These are phyloP conservation scores for Nephrotoma guestfalica DNA, from an alignment of 2,888 invertebrate species.

Conservation along the genomic window DNA sequence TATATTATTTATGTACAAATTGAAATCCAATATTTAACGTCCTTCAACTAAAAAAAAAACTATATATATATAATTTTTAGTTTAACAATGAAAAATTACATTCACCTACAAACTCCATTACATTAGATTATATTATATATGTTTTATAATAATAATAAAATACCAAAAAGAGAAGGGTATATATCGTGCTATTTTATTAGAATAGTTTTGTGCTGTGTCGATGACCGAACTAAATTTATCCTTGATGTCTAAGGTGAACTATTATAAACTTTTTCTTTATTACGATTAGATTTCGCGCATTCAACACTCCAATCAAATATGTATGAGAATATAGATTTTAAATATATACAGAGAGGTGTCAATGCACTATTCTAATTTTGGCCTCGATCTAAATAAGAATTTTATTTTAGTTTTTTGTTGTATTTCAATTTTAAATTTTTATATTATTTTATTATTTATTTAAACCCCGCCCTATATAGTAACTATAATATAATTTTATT, in stretches of 20 bases:
- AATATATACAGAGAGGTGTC: background rate
- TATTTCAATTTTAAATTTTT: background rate
- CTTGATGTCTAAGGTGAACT: constrained; percentile 1
- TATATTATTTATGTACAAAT: background rate
- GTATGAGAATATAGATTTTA: background rate
- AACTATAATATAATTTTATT: background rate
- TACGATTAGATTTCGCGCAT: background rate
- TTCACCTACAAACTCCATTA: background rate
- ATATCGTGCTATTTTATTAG: background rate
- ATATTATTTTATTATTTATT: background rate
- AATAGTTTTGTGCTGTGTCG: background rate
- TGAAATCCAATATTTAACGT: background rate
- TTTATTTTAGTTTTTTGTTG: constrained; percentile 8
- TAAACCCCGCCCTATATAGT: background rate
- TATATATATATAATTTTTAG: background rate
- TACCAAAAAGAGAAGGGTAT: background rate
- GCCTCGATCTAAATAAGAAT: constrained; percentile 30
- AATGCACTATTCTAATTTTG: constrained; percentile 12
- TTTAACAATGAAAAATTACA: background rate
- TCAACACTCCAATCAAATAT: background rate
- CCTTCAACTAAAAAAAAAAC: background rate
- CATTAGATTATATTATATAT: background rate
- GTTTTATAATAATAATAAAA: background rate
- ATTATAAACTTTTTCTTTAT: background rate
- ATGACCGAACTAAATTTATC: background rate